Conservation (phyloP, 2,797 vertebrate genomes). For the Cyprinella venusta region DNA sequence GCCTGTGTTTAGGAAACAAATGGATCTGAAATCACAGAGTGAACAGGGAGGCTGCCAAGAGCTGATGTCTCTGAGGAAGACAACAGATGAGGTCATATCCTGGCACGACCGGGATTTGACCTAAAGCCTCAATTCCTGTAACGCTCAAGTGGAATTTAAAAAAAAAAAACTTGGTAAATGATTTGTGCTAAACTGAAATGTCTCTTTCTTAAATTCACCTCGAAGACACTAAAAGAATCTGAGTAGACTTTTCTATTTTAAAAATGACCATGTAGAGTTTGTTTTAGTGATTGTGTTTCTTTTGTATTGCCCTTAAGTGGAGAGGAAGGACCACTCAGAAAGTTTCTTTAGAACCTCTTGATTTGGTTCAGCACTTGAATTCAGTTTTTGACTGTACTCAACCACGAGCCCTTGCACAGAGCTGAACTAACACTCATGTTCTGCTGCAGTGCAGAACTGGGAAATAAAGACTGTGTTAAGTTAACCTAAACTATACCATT, state of each 20-base stretch:
- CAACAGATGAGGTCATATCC: conserved; percentile 48
- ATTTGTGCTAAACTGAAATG: conserved; percentile 48
- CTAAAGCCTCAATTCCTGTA: neutral
- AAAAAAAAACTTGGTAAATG: conserved; percentile 21
- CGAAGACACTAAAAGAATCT: conserved; percentile 14
- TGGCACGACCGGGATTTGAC: conserved; percentile 35
- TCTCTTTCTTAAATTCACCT: conserved; percentile 29
- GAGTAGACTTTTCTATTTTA: conserved; percentile 14
- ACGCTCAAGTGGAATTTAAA: conserved; percentile 26
- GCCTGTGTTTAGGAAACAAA: conserved; percentile 13
- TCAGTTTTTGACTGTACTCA: conserved; percentile 42
- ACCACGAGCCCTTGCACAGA: conserved; percentile 57
- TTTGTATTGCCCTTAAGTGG: neutral
- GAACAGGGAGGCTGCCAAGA: conserved; percentile 15
- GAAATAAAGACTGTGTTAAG: conserved; percentile 71
- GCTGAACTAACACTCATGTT: conserved; percentile 66
- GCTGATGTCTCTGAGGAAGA: conserved; percentile 27
- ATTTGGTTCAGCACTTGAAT: conserved; percentile 48
- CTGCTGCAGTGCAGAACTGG: conserved; percentile 62
- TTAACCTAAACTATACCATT: conserved; percentile 59
- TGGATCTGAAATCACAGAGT: conserved; percentile 12
- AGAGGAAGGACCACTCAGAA: conserved; percentile 12
- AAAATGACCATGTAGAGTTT: neutral
- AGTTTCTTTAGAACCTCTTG: conserved; percentile 55
- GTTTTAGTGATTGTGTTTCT: conserved; percentile 4